These are phyloP conservation scores for Globia sparganii DNA, from an alignment of 2,888 invertebrate genomes.

Conservation along the genomic window DNA sequence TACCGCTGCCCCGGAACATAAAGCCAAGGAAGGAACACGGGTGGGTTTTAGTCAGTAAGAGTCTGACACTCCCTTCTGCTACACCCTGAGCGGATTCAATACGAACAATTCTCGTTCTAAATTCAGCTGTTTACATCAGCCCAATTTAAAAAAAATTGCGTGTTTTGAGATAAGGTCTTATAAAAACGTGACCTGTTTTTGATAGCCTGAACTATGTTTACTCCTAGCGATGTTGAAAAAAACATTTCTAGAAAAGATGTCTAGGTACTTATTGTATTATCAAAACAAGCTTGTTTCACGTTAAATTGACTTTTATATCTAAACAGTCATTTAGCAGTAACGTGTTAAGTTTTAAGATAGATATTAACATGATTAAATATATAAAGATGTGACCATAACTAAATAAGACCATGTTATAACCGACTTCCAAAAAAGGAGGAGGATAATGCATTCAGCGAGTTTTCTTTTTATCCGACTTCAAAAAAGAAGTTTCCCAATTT, in stretches of 20 bases:
- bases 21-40: too few species aligned
- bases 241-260: slow-evolving; percentile 6
- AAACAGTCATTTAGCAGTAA: slow-evolving; percentile 16
- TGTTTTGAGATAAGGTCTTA: slow-evolving; percentile 9
- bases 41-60: too few species aligned
- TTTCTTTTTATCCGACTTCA: too few species aligned
- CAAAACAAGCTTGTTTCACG: slow-evolving; percentile 19
- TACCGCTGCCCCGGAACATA: too few species aligned
- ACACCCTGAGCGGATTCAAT: too few species aligned
- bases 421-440: too few species aligned
- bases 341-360: slow-evolving; percentile 18
- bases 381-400: background rate
- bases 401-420: too few species aligned
- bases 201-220: slow-evolving; percentile 18
- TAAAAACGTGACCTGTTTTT: slow-evolving; percentile 21
- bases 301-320: slow-evolving; percentile 15
- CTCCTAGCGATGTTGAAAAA: background rate
- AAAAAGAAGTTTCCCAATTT: too few species aligned
- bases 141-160: background rate
- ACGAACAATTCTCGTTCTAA: background rate
- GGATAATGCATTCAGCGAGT: too few species aligned
- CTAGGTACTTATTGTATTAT: slow-evolving; percentile 1
- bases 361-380: background rate
- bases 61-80: too few species aligned
- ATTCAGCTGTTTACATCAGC: slow-evolving; percentile 5